Base-by-base conservation (phyloP, 1,140 invertebrate genomes). In the Holcopasites calliopsidis region DNA sequence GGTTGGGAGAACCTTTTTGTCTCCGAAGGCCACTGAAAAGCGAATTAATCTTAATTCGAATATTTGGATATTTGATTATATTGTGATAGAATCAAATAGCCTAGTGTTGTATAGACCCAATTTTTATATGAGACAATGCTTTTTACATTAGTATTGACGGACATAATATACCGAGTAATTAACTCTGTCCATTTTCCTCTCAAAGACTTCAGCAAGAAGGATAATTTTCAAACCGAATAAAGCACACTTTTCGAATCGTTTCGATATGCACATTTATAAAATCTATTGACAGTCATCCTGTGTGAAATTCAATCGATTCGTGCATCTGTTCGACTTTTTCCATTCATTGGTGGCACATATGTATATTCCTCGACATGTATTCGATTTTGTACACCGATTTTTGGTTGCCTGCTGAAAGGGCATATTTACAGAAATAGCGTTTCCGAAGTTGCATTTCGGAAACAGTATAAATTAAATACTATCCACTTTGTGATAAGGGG, bases 301-400 rank as follows among this genome's bases (percentile, higher is more conserved):
- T 62, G 60, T 11, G 38, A 62, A 62, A 62, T 62, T 62, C 40
- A 62, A 42, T 26, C 26, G 60, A 28, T 62, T 2, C 23, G 8
- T n/a, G 35, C 60, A 44, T 28, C 26, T 42, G 38, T 10, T 62
- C 60, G 23, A 44, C 21, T 38, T 60, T 60, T 23, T 60, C 11
- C 21, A 60, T 60, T 38, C 57, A 38, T 3, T 11, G 18, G 33
- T 16, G 11, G 33, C 55, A 23, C 31, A 57, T 31, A 55, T 38
- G 23, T 33, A 10, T 5, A 1, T 6, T 6, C 3, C 18, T n/a
- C n/a, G n/a, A n/a, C n/a, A n/a, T n/a, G n/a, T n/a, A n/a, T n/a
- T n/a, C n/a, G n/a, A n/a, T n/a, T n/a, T n/a, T n/a, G n/a, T n/a
- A n/a, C n/a, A n/a, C n/a, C n/a, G n/a, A n/a, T n/a, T n/a, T n/a